These are phyloP conservation scores for Macroramphosus scolopax DNA, from an alignment of 2,797 vertebrate species.

Conservation along the genomic window DNA sequence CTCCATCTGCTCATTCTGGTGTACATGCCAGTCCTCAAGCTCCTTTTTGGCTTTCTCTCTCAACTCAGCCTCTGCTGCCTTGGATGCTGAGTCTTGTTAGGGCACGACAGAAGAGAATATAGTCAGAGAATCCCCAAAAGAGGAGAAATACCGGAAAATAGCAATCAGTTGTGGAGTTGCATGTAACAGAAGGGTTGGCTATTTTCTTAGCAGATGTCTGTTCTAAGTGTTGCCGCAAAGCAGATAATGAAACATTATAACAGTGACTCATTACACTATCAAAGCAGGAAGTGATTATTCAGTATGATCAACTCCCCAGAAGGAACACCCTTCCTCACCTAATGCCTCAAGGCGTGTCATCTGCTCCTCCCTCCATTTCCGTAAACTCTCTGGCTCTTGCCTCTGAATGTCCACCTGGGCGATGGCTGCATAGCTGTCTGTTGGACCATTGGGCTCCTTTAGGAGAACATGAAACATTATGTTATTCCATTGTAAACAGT, in stretches of 20 bases:
- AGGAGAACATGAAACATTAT: conserved; percentile 11
- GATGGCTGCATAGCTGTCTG: conserved; percentile 90
- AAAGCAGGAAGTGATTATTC: background rate
- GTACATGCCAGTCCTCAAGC: conserved; percentile 95
- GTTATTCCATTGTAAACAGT: conserved; percentile 1
- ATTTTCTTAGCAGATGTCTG: too few species aligned
- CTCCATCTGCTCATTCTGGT: conserved; percentile 95
- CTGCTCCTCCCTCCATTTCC: conserved; percentile 97
- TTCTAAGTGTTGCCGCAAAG: too few species aligned
- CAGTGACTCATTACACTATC: background rate
- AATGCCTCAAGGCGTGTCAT: conserved; percentile 89
- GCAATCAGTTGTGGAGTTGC: too few species aligned
- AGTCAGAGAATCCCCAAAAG: too few species aligned
- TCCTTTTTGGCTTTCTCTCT: conserved; percentile 94
- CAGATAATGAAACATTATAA: too few species aligned
- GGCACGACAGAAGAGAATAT: background rate
- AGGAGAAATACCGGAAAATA: too few species aligned
- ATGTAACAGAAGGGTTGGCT: too few species aligned
- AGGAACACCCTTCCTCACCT: conserved; percentile 73
- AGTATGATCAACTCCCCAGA: too few species aligned
- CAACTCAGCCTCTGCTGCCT: conserved; percentile 91
- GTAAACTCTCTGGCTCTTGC: conserved; percentile 97
- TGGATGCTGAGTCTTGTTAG: conserved; percentile 88
- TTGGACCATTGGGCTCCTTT: conserved; percentile 88
- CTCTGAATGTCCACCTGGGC: conserved; percentile 91